These are phyloP conservation scores for Formica exsecta DNA, from an alignment of 1,140 invertebrate genomes.

Conservation along the genomic window DNA sequence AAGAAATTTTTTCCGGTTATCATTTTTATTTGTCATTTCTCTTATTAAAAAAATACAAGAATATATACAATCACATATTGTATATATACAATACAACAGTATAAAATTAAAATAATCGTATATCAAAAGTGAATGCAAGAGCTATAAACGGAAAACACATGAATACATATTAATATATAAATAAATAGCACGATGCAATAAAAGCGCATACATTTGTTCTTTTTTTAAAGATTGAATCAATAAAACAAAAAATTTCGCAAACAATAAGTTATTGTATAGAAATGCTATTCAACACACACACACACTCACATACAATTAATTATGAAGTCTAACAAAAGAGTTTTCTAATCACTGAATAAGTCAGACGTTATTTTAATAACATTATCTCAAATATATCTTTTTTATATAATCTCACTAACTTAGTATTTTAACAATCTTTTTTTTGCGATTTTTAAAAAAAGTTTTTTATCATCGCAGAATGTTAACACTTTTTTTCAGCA, in stretches of 20 bases:
- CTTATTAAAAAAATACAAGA: not conserved
- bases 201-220: not conserved
- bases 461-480: not conserved
- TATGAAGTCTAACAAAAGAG: not conserved
- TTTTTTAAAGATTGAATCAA: not conserved
- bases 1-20: not conserved
- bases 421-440: not conserved
- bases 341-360: not conserved
- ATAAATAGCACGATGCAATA: constrained; percentile 25
- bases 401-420: not conserved
- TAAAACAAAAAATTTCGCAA: constrained; percentile 14
- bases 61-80: too few relatives aligned
- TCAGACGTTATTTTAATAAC: not conserved
- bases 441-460: not conserved
- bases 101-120: constrained; percentile 2
- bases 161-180: not conserved
- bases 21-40: not conserved
- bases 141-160: not conserved
- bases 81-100: not conserved
- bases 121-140: not conserved
- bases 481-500: not conserved
- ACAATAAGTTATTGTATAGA: not conserved
- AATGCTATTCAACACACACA: too few relatives aligned
- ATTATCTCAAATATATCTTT: constrained; percentile 1
- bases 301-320: not conserved